phyloP scores from a whole-genome alignment of 2,113 vertebrate genomes.

The Dipodomys merriami region DNA sequence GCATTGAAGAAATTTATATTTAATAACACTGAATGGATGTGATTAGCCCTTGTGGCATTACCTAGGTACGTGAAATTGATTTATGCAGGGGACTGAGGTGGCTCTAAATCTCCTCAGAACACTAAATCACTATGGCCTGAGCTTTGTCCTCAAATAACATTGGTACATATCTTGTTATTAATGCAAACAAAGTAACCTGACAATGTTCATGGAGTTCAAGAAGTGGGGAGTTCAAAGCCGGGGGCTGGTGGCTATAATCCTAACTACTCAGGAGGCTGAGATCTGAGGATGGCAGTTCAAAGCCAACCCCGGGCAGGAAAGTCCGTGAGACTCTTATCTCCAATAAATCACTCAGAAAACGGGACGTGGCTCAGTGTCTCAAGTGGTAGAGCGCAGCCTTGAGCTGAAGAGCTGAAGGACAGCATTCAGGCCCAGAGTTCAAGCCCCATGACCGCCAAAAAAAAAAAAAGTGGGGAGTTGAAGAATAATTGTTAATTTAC shows the following conservation, averaged over 20 bases:
- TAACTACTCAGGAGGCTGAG: too few relatives aligned
- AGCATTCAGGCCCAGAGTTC: too few relatives aligned
- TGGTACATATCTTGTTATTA: not conserved
- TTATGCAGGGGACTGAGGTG: not conserved
- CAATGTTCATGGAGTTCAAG: not conserved
- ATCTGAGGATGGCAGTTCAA: too few relatives aligned
- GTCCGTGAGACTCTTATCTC: too few relatives aligned
- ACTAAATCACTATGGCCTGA: not conserved
- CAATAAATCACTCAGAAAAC: too few relatives aligned
- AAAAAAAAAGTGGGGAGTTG: not conserved
- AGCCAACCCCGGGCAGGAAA: too few relatives aligned
- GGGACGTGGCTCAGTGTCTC: too few relatives aligned
- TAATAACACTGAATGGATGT: not conserved
- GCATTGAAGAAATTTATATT: not conserved
- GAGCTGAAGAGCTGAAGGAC: too few relatives aligned
- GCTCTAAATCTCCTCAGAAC: not conserved
- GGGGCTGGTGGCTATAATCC: too few relatives aligned
- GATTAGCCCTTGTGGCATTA: not conserved
- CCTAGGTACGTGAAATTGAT: not conserved
- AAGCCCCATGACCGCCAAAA: too few relatives aligned
- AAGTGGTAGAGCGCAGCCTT: too few relatives aligned
- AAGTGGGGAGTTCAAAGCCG: not conserved
- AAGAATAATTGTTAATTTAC: constrained; percentile 1
- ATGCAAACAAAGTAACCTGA: not conserved
- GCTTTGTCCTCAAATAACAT: not conserved